A percentile compares a stretch with the other conserved stretches of the same genome.
Conservation (phyloP, 2,113 vertebrate genomes). For the Xiphorhynchus elegans region DNA sequence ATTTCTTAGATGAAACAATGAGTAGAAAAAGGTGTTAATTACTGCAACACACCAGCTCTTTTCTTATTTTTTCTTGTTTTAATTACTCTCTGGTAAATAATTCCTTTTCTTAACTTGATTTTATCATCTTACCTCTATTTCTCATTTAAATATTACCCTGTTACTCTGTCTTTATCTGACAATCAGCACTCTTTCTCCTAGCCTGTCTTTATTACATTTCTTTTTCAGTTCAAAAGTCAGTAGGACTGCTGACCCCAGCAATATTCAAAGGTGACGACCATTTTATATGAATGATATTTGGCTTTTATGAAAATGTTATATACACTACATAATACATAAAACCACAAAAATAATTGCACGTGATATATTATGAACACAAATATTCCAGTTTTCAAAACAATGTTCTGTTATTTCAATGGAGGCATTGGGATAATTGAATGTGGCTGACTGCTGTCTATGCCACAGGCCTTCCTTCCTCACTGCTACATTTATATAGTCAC, state of each 20-base stretch:
- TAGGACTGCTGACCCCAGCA: neutral
- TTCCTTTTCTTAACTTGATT: neutral
- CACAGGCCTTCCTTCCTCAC: neutral
- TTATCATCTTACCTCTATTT: neutral
- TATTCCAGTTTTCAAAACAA: neutral
- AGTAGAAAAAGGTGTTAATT: neutral
- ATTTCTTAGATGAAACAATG: neutral
- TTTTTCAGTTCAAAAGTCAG: neutral
- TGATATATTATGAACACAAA: neutral
- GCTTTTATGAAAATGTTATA: neutral
- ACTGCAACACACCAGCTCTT: neutral
- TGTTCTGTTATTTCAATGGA: neutral
- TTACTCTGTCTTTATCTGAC: neutral
- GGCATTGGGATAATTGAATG: neutral
- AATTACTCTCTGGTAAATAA: neutral
- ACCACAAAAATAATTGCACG: neutral
- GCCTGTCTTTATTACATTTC: neutral
- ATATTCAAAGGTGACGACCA: neutral
- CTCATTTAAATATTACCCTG: neutral
- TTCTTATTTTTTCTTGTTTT: neutral
- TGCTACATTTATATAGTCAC: neutral
- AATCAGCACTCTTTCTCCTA: neutral
- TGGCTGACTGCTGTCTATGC: accelerated
- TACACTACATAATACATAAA: neutral
- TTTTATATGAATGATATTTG: neutral